phyloP scores from a whole-genome alignment of 2,797 vertebrate species.

The Sebastes melanostomus region DNA sequence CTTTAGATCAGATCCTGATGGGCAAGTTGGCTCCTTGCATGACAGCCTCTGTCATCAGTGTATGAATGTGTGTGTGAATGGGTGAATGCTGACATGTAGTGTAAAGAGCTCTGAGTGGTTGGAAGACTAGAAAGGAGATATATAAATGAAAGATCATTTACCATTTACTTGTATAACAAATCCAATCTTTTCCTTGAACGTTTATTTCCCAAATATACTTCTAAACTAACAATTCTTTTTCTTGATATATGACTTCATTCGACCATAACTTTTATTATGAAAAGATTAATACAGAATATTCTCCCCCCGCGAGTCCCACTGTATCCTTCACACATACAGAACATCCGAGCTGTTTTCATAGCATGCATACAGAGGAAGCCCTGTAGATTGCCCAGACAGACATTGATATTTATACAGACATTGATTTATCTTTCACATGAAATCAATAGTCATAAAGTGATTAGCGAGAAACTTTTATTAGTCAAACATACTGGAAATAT shows the following conservation, averaged over 20 bases:
- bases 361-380: neutral
- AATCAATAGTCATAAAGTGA: neutral
- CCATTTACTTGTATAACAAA: neutral
- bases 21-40: too few species aligned
- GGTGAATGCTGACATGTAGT: too few species aligned
- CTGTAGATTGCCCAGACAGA: neutral
- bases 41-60: too few species aligned
- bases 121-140: too few species aligned
- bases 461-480: constrained; percentile 76
- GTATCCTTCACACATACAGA: neutral
- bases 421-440: neutral
- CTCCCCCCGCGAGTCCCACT: neutral
- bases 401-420: too few species aligned
- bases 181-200: neutral
- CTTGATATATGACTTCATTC: neutral
- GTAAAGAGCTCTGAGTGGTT: too few species aligned
- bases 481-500: constrained; percentile 71
- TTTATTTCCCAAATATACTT: neutral
- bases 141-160: too few species aligned
- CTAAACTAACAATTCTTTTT: neutral
- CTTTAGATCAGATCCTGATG: too few species aligned
- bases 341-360: neutral
- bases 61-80: too few species aligned
- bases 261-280: neutral
- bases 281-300: neutral